Percentiles rank a stretch among this genome's conserved stretches.
These are phyloP conservation scores for Samia ricini DNA, from an alignment of 1,140 invertebrate genomes.

Conservation along the genomic window DNA sequence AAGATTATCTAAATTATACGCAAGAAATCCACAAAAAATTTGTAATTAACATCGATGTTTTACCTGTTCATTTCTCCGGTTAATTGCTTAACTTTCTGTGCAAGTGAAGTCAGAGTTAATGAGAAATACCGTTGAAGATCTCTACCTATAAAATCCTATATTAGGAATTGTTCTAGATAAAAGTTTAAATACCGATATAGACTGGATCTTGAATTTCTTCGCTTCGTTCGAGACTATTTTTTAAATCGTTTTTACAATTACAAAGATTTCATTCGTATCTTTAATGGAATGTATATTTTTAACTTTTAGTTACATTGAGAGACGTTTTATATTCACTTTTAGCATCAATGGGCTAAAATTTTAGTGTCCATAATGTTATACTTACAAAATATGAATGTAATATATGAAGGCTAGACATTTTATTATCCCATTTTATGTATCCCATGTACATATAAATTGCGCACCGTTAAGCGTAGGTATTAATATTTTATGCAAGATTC, in stretches of 20 bases:
- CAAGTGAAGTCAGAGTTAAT: slow-evolving; percentile 8
- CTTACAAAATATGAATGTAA: too few relatives aligned
- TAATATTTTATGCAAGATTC: too few relatives aligned
- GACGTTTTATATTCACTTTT: too few relatives aligned
- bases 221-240: background rate
- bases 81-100: slow-evolving; percentile 4
- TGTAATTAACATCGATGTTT: background rate
- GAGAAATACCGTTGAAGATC: background rate
- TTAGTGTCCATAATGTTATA: too few relatives aligned
- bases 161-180: background rate
- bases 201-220: background rate
- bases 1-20: too few relatives aligned
- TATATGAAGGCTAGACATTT: too few relatives aligned
- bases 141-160: background rate
- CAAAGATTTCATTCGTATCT: background rate
- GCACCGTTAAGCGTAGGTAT: too few relatives aligned
- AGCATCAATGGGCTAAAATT: too few relatives aligned
- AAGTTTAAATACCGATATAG: background rate
- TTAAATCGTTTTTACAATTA: background rate
- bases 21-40: background rate
- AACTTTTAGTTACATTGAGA: too few relatives aligned
- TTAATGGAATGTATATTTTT: background rate
- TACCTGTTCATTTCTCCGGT: background rate
- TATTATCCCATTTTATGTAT: too few relatives aligned
- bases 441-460: too few relatives aligned